These are phyloP conservation scores for Paramormyrops kingsleyae DNA, from an alignment of 2,113 vertebrate genomes.

Conservation along the genomic window DNA sequence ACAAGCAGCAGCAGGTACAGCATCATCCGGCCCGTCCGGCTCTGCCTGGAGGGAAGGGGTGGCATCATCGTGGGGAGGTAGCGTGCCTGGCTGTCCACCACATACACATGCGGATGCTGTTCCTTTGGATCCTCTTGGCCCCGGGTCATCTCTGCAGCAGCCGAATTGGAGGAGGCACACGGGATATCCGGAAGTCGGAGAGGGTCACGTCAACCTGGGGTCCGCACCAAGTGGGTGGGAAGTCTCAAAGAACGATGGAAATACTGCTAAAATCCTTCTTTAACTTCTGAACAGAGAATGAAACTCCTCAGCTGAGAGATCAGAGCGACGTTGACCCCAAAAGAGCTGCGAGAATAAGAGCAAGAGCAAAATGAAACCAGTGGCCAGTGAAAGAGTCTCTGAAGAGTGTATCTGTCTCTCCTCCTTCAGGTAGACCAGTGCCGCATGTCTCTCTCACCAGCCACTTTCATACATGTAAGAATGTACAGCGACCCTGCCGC, in stretches of 20 bases:
- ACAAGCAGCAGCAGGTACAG: slow-evolving; percentile 57
- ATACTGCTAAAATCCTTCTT: background rate
- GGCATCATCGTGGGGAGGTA: slow-evolving; percentile 38
- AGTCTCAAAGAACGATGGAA: background rate
- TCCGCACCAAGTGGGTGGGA: background rate
- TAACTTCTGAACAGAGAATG: background rate
- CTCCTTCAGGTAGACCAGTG: background rate
- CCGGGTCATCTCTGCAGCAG: background rate
- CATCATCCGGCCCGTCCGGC: slow-evolving; percentile 27
- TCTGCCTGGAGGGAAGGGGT: rapidly evolving
- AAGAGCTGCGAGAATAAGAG: background rate
- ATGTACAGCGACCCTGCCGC: background rate
- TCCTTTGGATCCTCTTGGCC: slow-evolving; percentile 37
- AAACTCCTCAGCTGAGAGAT: background rate
- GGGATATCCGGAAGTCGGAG: background rate
- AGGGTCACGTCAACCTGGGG: background rate
- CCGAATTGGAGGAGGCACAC: background rate
- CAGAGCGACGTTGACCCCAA: background rate
- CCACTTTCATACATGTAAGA: background rate
- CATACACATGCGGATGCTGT: slow-evolving; percentile 50
- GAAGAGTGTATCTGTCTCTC: background rate
- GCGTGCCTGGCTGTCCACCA: slow-evolving; percentile 54
- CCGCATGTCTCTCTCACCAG: background rate
- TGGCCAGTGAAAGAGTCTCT: background rate
- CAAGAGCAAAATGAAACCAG: background rate